Conservation (phyloP, 2,797 vertebrate species). For the Channallabes apus region DNA sequence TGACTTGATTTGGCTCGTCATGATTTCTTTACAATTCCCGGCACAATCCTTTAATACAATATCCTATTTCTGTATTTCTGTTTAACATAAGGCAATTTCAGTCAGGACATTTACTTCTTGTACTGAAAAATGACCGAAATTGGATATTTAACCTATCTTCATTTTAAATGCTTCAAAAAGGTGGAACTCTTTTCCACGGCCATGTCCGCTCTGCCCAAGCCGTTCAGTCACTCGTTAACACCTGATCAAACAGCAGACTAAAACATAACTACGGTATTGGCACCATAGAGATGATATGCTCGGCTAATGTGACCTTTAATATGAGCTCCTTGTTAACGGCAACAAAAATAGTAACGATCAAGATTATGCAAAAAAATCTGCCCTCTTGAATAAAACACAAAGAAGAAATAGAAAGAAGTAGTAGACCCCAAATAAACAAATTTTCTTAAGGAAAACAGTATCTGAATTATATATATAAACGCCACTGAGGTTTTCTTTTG, state of each 20-base stretch:
- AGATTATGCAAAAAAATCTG: constrained; percentile 44
- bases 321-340: constrained; percentile 48
- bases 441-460: neutral
- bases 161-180: constrained; percentile 30
- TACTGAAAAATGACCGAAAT: constrained; percentile 45
- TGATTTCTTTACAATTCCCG: constrained; percentile 7
- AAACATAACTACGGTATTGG: constrained; percentile 35
- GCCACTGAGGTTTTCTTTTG: constrained; percentile 46
- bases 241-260: constrained; percentile 17
- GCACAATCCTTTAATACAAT: constrained; percentile 22
- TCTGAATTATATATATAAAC: neutral
- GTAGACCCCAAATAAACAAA: neutral
- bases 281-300: neutral
- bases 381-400: neutral
- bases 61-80: constrained; percentile 43
- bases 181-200: constrained; percentile 10
- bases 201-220: neutral
- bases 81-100: constrained; percentile 45
- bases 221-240: constrained; percentile 37
- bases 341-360: constrained; percentile 49
- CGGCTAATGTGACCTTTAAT: constrained; percentile 54
- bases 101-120: constrained; percentile 44
- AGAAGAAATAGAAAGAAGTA: neutral
- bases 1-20: neutral
- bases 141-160: constrained; percentile 53